Evolutionary conservation across 2,113 vertebrate species (phyloP).

Genomic region (Neodontobutis hainanensis): DNA sequence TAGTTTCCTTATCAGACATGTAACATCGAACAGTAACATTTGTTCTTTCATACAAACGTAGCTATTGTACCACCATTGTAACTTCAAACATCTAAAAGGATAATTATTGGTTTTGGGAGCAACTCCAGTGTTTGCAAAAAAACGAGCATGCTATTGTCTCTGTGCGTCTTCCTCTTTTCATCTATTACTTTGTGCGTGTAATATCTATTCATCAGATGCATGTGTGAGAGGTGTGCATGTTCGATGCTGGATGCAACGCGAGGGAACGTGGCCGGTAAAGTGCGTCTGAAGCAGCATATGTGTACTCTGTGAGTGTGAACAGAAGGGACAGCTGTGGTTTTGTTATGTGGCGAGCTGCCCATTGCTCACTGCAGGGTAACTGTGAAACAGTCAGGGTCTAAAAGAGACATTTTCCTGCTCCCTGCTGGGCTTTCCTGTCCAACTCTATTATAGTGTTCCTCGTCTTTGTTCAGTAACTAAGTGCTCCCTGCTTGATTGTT

Average conservation of each 20-base stretch:
- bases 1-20: slow-evolving; percentile 14
- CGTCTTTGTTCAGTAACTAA: slow-evolving; percentile 71
- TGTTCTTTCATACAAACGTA: slow-evolving; percentile 28
- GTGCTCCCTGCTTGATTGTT: slow-evolving; percentile 47
- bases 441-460: slow-evolving; percentile 52
- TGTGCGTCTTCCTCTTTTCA: slow-evolving; percentile 14
- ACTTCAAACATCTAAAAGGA: no score
- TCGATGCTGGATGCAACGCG: slow-evolving; percentile 25
- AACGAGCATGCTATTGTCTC: neutral
- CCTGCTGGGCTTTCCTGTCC: slow-evolving; percentile 65
- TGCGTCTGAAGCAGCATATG: slow-evolving; percentile 63
- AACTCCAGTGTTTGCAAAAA: neutral
- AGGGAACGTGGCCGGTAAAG: slow-evolving; percentile 62
- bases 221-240: slow-evolving; percentile 16
- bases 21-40: slow-evolving; percentile 31
- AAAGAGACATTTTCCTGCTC: slow-evolving; percentile 58
- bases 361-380: slow-evolving; percentile 61
- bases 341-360: slow-evolving; percentile 60
- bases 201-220: slow-evolving; percentile 15
- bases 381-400: slow-evolving; percentile 55
- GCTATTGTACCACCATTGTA: no score
- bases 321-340: slow-evolving; percentile 73
- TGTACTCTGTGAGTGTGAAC: slow-evolving; percentile 56
- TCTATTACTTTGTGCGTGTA: slow-evolving; percentile 1
- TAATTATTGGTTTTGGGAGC: no score